Conservation (phyloP, 2,113 vertebrate genomes). For the Acrocephalus arundinaceus region DNA sequence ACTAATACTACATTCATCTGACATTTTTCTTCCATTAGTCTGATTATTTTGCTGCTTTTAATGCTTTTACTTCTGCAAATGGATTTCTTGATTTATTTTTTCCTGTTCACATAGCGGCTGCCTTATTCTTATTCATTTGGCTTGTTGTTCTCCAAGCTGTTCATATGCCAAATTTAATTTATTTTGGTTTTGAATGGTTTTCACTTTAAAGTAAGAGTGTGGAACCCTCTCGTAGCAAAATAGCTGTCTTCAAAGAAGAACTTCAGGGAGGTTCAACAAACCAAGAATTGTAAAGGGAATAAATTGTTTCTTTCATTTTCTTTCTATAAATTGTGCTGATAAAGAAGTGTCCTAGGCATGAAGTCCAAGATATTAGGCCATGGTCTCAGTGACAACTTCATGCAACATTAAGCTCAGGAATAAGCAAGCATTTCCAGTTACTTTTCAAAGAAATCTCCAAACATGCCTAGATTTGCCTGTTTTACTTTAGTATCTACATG, state of each 20-base stretch:
- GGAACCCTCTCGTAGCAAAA: not conserved
- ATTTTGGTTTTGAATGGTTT: not conserved
- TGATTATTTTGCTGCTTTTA: conserved; percentile 44
- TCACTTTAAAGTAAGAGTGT: conserved; percentile 1
- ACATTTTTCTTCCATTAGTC: conserved; percentile 14
- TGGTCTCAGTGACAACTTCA: not conserved
- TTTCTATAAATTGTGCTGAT: not conserved
- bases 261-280: not conserved
- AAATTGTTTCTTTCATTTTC: not conserved
- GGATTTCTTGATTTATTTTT: not conserved
- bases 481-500: not conserved
- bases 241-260: not conserved
- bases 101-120: not conserved
- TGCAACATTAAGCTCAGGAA: not conserved
- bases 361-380: not conserved
- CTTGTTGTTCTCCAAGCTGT: conserved; percentile 21
- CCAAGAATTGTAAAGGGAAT: not conserved
- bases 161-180: conserved; percentile 8
- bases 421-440: not conserved
- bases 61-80: conserved; percentile 25
- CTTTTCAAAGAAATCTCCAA: not conserved
- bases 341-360: not conserved
- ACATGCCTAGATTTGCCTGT: not conserved
- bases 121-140: not conserved
- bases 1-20: conserved; percentile 13